Percentiles rank a stretch among this genome's conserved stretches.
Evolutionary conservation across 2,797 vertebrate genomes (phyloP).

Genomic region (Monodelphis domestica): DNA sequence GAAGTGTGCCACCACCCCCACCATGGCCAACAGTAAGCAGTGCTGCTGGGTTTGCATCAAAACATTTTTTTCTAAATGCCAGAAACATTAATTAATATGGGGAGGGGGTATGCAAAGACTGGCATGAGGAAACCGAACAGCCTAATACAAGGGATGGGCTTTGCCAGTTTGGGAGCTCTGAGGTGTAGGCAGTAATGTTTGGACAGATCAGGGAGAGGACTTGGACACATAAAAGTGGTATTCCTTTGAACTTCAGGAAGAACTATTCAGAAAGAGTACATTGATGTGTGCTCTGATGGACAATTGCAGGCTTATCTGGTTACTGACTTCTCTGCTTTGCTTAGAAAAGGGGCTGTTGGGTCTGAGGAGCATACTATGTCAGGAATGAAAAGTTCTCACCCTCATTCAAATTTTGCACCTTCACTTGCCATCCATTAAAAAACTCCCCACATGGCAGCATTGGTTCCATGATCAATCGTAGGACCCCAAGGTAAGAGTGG

Average conservation of each 20-base stretch:
- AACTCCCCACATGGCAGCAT: slow-evolving; percentile 34
- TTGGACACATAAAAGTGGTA: not conserved
- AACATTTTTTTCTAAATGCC: not conserved
- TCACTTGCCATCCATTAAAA: slow-evolving; percentile 33
- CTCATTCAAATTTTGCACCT: slow-evolving; percentile 46
- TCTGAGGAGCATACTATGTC: slow-evolving; percentile 22
- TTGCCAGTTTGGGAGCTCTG: not conserved
- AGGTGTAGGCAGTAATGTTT: not conserved
- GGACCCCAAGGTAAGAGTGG: slow-evolving; percentile 22
- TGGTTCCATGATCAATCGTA: slow-evolving; percentile 25
- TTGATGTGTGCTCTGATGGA: slow-evolving; percentile 9
- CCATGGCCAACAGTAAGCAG: slow-evolving; percentile 4
- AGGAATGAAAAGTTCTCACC: slow-evolving; percentile 34
- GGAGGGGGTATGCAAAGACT: rapidly evolving
- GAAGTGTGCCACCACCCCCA: slow-evolving; percentile 20
- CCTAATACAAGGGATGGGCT: not conserved
- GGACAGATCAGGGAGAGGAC: not conserved
- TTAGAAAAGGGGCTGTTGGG: not conserved
- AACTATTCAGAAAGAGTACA: not conserved
- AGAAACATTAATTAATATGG: not conserved
- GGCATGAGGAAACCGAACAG: not conserved
- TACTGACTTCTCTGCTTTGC: slow-evolving; percentile 37
- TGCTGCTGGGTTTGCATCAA: not conserved
- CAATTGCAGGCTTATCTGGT: not conserved
- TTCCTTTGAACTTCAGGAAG: not conserved